Percentiles rank a stretch among this genome's conserved stretches.
Conservation (phyloP, 2,888 invertebrate species). For the Amphipyra berbera region DNA sequence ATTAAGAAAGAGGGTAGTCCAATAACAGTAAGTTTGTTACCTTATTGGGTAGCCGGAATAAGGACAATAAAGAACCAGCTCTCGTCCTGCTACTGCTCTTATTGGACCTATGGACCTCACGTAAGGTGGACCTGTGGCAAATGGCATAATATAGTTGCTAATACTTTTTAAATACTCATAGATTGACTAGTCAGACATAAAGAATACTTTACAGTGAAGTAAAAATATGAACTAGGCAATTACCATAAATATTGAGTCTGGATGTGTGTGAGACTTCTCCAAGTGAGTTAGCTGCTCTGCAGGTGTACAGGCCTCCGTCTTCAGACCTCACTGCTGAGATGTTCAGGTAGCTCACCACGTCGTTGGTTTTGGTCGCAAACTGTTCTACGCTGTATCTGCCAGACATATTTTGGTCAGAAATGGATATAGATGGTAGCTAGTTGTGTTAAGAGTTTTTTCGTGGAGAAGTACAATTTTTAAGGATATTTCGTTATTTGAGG, state of each 20-base stretch:
- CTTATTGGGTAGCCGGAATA: slow-evolving; percentile 96
- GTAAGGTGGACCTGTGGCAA: slow-evolving; percentile 92
- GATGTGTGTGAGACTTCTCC: slow-evolving; percentile 94
- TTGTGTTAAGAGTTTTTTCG: no score
- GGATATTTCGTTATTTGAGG: no score
- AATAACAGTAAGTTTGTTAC: slow-evolving; percentile 55
- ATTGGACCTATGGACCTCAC: slow-evolving; percentile 93
- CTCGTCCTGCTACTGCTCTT: slow-evolving; percentile 94
- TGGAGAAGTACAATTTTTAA: no score
- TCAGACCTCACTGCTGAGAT: slow-evolving; percentile 94
- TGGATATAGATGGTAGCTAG: neutral
- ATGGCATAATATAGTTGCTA: neutral
- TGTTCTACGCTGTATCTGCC: slow-evolving; percentile 94
- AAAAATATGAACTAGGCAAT: no score
- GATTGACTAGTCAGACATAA: no score
- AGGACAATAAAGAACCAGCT: slow-evolving; percentile 94
- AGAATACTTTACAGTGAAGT: neutral
- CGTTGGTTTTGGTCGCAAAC: slow-evolving; percentile 94
- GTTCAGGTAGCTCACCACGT: slow-evolving; percentile 96
- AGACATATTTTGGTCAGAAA: slow-evolving; percentile 29
- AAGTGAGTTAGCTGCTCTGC: slow-evolving; percentile 93
- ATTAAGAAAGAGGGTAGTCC: no score
- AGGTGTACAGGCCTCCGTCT: slow-evolving; percentile 96
- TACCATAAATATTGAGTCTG: slow-evolving; percentile 95
- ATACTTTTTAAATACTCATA: no score